Percentiles rank a stretch among this genome's conserved stretches.
phyloP scores from a whole-genome alignment of 2,113 vertebrate genomes.

The Mustela lutreola region DNA sequence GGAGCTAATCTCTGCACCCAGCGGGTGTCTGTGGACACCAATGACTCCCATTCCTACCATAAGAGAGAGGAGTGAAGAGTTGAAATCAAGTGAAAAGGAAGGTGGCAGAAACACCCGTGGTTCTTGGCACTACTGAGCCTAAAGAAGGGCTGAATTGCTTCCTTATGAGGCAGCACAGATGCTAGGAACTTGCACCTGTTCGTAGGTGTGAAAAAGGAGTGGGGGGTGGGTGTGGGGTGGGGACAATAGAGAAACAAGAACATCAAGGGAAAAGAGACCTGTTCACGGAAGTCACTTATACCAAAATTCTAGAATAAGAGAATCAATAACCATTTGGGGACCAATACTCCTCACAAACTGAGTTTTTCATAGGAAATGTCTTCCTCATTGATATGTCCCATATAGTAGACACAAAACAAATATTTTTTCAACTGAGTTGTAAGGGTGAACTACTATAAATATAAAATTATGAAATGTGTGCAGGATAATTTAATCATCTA shows the following conservation, averaged over 20 bases:
- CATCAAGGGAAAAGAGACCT: not conserved
- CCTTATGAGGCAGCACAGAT: slow-evolving; percentile 24
- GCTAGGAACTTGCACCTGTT: slow-evolving; percentile 49
- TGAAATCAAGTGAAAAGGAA: slow-evolving; percentile 60
- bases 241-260: not conserved
- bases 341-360: not conserved
- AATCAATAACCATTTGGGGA: not conserved
- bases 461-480: not conserved
- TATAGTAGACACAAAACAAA: not conserved
- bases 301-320: not conserved
- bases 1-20: slow-evolving; percentile 60
- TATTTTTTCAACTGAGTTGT: not conserved
- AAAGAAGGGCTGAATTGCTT: slow-evolving; percentile 45
- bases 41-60: slow-evolving; percentile 42
- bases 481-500: not conserved
- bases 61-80: not conserved
- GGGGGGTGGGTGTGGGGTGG: too few relatives aligned
- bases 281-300: not conserved
- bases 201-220: accelerated
- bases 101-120: slow-evolving; percentile 6
- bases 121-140: slow-evolving; percentile 47
- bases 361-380: not conserved
- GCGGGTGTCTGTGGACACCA: slow-evolving; percentile 48
- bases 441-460: not conserved
- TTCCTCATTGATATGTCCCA: not conserved